Evolutionary conservation across 2,113 vertebrate species (phyloP).

Genomic region (Ardeotis arabs): DNA sequence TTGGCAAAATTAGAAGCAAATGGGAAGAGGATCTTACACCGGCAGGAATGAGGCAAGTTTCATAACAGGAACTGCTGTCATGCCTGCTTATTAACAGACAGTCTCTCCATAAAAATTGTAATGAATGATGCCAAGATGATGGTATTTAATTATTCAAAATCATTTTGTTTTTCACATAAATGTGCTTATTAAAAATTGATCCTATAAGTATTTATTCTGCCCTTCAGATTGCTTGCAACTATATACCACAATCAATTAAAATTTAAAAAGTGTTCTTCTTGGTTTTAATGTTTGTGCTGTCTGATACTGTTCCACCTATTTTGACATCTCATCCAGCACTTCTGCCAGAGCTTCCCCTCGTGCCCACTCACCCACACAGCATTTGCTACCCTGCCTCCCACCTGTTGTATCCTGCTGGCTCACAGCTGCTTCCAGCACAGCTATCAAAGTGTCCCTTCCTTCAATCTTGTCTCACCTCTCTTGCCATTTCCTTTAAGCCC

Average conservation of each 20-base stretch:
- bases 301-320: neutral
- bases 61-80: neutral
- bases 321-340: neutral
- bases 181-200: slow-evolving; percentile 47
- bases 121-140: neutral
- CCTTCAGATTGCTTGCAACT: neutral
- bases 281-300: neutral
- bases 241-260: neutral
- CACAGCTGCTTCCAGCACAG: neutral
- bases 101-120: neutral
- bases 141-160: slow-evolving; percentile 42
- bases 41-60: slow-evolving; percentile 17
- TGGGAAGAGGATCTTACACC: neutral
- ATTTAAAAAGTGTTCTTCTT: neutral
- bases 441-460: neutral
- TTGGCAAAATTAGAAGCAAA: slow-evolving; percentile 42
- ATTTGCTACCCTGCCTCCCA: neutral
- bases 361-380: neutral
- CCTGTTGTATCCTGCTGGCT: neutral
- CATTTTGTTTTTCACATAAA: slow-evolving; percentile 13
- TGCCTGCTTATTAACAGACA: neutral
- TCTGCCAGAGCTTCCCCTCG: neutral
- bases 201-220: neutral
- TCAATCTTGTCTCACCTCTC: neutral
- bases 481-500: neutral